Evolutionary conservation across 2,888 invertebrate species (phyloP), one percentile per base, ranked within the genome.

Genomic region (Metalampra italica): DNA sequence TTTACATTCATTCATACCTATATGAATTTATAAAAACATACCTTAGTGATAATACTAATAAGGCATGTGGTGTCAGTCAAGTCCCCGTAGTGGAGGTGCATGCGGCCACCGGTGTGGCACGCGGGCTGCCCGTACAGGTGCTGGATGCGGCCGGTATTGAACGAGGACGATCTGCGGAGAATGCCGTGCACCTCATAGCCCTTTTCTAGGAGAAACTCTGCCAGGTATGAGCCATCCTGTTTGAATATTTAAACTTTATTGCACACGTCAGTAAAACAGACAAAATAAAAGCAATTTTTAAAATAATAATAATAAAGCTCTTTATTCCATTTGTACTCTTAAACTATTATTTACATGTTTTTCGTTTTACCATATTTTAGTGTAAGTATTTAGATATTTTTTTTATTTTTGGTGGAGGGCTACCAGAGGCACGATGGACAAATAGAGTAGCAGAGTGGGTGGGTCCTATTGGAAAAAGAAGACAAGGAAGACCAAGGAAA

Each of bases 71-170:
- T 98, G 81, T 99, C 99, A 0, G 99, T 99, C 92, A 99, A 94
- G 74, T 99, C 99, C 11, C 99, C 99, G 80, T 99, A 99, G 80
- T 99, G 99, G 7, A 99, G 89, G 66, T 96, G 95, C 95, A 98
- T 97, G 62, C 91, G 91, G 0, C 95, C 97, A 29, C 94, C 94
- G n/a, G 92, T 93, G 81, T 99, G 99, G 22, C 95, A 93, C 37
- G 94, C 92, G 0, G 96, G 96, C 82, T 98, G 95, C 0, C 94
- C 95, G 78, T 99, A 99, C 46, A 99, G 87, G 83, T 99, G 99
- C 71, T 98, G 95, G 56, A 99, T 99, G 53, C 99, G 92, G 4
- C 94, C 94, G 0, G 99, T 99, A 80, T 99, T 99, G 78, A 99
- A 99, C 0, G 97, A 96, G 66, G 98, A 98, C 0, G 98, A 95